These are phyloP conservation scores for Dynastes tityus DNA, from an alignment of 2,888 invertebrate species.

Conservation along the genomic window DNA sequence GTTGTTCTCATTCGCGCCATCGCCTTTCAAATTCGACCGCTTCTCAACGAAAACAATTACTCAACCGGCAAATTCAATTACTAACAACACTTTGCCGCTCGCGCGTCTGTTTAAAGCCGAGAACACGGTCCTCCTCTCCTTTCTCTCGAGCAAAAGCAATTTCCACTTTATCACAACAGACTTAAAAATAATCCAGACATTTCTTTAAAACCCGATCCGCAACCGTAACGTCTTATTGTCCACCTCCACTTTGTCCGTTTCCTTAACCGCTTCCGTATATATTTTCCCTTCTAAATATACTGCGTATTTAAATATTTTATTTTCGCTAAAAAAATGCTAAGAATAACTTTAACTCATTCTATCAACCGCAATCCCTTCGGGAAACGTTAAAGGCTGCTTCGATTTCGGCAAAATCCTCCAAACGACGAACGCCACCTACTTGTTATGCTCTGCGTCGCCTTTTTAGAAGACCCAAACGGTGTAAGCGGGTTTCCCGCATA, in stretches of 20 bases:
- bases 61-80: constrained; percentile 44
- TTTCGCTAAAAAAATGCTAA: not conserved
- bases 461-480: too few species aligned
- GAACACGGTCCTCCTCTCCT: constrained; percentile 12
- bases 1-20: not conserved
- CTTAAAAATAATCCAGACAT: constrained; percentile 43
- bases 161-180: constrained; percentile 39
- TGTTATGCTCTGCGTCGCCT: not conserved
- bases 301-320: not conserved
- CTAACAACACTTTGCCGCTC: constrained; percentile 25
- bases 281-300: too few species aligned
- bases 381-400: not conserved
- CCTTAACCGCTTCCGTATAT: not conserved
- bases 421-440: not conserved
- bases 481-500: not conserved
- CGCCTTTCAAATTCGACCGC: not conserved
- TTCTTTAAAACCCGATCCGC: constrained; percentile 27
- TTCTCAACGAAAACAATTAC: constrained; percentile 36
- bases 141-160: constrained; percentile 28
- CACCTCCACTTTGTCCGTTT: not conserved
- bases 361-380: not conserved
- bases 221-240: not conserved
- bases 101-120: constrained; percentile 14
- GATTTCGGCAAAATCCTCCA: constrained; percentile 5
- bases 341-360: too few species aligned